Base-by-base conservation (phyloP, 2,888 invertebrate species). In the Epinotia demarniana region DNA sequence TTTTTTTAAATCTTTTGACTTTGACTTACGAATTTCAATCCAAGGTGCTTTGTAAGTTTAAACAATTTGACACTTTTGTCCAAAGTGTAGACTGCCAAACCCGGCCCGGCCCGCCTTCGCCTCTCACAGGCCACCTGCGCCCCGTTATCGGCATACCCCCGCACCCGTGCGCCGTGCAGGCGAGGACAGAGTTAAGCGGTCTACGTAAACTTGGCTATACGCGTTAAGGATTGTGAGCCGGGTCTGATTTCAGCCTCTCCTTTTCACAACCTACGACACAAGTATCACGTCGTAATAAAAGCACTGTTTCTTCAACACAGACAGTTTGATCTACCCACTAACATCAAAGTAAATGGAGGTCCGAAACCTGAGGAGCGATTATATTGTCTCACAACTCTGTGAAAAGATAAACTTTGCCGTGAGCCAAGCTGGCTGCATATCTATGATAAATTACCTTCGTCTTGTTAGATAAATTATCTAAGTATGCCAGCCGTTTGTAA, bases 401-500 rank as follows among this genome's bases (percentile, higher is more conserved):
- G 27, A 39, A 6, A 73, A 68, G 55, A 55, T 16, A 73, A 68
- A 23, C 19, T 73, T 53, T 19, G 67, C 49, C 43, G 16, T 23
- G 23, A 23, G n/a, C 49, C 49, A 46, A 1, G 19, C 46, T 23
- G 27, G 18, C 27, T 69, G 27, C 33, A 33, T 53, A 27, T 49
- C 39, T 57, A 73, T 53, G 60, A 60, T 67, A 66, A 67, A 73
- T 73, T 73, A 73, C 53, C 33, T 60, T 61, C 53, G 18, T 53
- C 46, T 19, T 19, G 23, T 16, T 33, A 23, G 55, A 66, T 66
- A 61, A 53, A 66, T 49, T 73, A 49, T 8, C 66, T 16, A 67
- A 61, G 53, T 73, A 67, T 60, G 6, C 33, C 27, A 27, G 13
- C 9, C 64, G 13, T 72, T 46, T 33, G 11, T 33, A 53, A 63